Evolutionary conservation across 1,140 invertebrate genomes (phyloP), one percentile per base, ranked within the genome.

Genomic region (Bombus terrestris): DNA sequence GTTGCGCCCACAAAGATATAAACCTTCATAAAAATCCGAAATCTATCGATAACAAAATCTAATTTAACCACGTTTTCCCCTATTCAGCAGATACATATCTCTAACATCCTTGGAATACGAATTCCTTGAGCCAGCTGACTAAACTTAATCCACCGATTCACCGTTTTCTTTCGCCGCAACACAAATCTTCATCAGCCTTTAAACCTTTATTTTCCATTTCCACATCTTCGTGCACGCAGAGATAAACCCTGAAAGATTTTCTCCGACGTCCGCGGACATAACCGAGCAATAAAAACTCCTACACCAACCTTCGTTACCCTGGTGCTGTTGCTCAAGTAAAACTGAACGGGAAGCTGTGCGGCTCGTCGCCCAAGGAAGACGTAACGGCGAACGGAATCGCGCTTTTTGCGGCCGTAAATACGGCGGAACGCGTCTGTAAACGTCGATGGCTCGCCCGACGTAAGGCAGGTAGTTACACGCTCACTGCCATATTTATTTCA

Each of bases 321-420:
- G 18, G n/a, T 35, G 5, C 32, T 32, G 18, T 22, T 68, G 32
- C 32, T 1, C n/a, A 1, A 32, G 41, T 25, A 53, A 74, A 35
- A 74, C 47, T 35, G 73, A 35, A 25, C 3, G 12, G 25, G 35
- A 59, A 13, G 12, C 13, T 35, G 12, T 35, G 32, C 15, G 37
- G 10, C 35, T 22, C 15, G 32, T 39, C 35, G 35, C 37, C 10
- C n/a, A 32, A 75, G 12, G 32, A 82, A 64, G 41, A 53, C 59
- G 59, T 59, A 78, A 78, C 8, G 43, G 28, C 41, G 25, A 47
- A 22, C 41, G 74, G 35, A 83, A 43, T 37, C 22, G n/a, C 35
- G 75, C 25, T 83, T 83, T 83, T 83, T 83, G 47, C 64, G n/a
- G 3, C 69, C 82, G 47, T 83, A 83, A 78, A 78, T 74, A 64